These are phyloP conservation scores for Astreopora myriophthalma DNA, from an alignment of 64 coral and sea anemone species.

Conservation along the genomic window DNA sequence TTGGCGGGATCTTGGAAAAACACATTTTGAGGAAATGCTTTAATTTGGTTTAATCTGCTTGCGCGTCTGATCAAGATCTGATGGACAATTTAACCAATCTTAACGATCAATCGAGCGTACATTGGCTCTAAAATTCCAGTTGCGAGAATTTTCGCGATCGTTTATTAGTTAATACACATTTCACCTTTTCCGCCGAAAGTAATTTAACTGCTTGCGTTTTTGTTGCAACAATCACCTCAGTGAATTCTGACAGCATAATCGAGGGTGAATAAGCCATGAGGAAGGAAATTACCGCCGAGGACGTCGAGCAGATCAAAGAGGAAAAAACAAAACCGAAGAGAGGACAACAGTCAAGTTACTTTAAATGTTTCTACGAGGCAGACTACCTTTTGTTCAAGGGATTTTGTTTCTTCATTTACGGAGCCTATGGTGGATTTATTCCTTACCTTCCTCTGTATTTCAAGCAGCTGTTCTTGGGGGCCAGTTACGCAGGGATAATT, in stretches of 20 bases:
- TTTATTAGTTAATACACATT: not conserved
- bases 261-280: not conserved
- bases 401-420: slow-evolving; percentile 84
- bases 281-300: not conserved
- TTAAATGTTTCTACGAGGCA: slow-evolving; percentile 51
- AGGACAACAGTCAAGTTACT: not conserved
- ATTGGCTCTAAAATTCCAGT: too few species aligned
- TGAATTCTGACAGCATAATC: not conserved
- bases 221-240: not conserved
- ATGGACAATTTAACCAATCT: too few species aligned
- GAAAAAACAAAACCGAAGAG: not conserved
- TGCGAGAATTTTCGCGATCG: not conserved
- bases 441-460: slow-evolving; percentile 87
- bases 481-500: slow-evolving; percentile 71
- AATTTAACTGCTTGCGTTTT: not conserved
- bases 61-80: not conserved
- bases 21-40: not conserved
- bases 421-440: slow-evolving; percentile 67
- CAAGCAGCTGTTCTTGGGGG: slow-evolving; percentile 70
- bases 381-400: slow-evolving; percentile 76
- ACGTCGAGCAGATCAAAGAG: not conserved
- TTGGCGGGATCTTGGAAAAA: not conserved
- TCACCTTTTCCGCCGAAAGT: not conserved
- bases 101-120: too few species aligned
- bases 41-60: not conserved